These are phyloP conservation scores for Erannis defoliaria DNA, from an alignment of 2,888 invertebrate genomes.

Conservation along the genomic window DNA sequence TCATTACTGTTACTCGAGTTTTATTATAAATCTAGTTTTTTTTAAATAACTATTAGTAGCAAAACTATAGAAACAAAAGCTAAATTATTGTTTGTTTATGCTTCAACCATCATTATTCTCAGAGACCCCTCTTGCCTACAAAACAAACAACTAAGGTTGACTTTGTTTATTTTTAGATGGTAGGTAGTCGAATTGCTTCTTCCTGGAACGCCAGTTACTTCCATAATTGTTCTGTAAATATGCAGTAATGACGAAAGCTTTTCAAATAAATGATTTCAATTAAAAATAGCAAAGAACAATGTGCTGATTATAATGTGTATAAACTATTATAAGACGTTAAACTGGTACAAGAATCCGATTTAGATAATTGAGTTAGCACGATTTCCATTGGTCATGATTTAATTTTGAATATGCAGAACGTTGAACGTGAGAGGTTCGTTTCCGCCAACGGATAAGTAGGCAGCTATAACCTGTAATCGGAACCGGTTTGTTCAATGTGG, in stretches of 20 bases:
- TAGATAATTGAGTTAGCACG: constrained; percentile 37
- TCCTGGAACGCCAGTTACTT: constrained; percentile 74
- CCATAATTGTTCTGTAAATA: constrained; percentile 78
- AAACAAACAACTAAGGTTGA: constrained; percentile 77
- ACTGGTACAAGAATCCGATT: constrained; percentile 23
- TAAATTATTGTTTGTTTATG: constrained; percentile 65
- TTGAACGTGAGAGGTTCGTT: constrained; percentile 76
- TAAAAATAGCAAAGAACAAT: constrained; percentile 29
- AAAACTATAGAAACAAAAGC: constrained; percentile 53
- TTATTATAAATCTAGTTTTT: constrained; percentile 55
- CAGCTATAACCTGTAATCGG: constrained; percentile 84
- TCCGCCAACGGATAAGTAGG: constrained; percentile 84
- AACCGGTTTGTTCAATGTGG: constrained; percentile 84
- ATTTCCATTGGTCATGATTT: constrained; percentile 44
- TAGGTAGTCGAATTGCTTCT: constrained; percentile 76
- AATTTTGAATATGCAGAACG: constrained; percentile 67
- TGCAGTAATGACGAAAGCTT: constrained; percentile 40
- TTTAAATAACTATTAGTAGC: constrained; percentile 52
- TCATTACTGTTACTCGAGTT: constrained; percentile 39
- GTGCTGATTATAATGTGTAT: constrained; percentile 8
- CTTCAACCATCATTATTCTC: constrained; percentile 75
- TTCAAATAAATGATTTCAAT: constrained; percentile 40
- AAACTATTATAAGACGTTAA: constrained; percentile 14
- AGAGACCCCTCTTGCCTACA: constrained; percentile 71
- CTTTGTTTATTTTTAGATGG: constrained; percentile 80